Base-by-base conservation (phyloP, 1,140 invertebrate species). In the Eciton burchellii region DNA sequence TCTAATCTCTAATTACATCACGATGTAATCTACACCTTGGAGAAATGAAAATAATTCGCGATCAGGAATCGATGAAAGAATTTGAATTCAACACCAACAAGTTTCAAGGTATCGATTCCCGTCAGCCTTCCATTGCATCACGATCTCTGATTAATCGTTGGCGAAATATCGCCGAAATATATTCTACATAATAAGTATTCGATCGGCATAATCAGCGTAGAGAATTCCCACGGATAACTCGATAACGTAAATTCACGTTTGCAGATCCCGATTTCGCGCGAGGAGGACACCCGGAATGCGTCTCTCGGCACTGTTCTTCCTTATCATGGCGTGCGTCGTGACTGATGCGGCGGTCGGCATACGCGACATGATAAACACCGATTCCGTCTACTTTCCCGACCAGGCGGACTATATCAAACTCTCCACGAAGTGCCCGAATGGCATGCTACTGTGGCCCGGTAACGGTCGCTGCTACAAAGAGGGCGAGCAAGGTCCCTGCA, bases 401-500 rank as follows among this genome's bases (percentile, higher is more conserved):
- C 89, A 91, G 72, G 70, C 68, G 19, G 84, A 88, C 2, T 91
- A 90, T 66, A 60, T 90, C 4, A 68, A 68, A 19, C 24, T 54
- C 24, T 54, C 84, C 0, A 19, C n/a, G 3, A 82, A 41, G 26
- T 85, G 82, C 63, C 57, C 84, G 16, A 70, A 63, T 43, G 70
- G 85, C 49, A 56, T 76, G 35, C 76, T 91, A 35, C 41, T 86
- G 0, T 91, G 90, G 91, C 84, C 77, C 14, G 68, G 24, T 1
- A 74, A 60, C 29, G 65, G 84, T 79, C 85, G 82, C 3, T 91
- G 90, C 35, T 91, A 91, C 65, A 84, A 49, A 6, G 83, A 84
- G 62, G 87, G 85, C 24, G 84, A 90, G 2, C 72, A 82, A 85
- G 90, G 90, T 60, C 90, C 89, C 85, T 91, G 90, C 71, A 85